These are phyloP conservation scores for Spea multiplicata DNA, from an alignment of 2,113 vertebrate genomes.

Conservation along the genomic window DNA sequence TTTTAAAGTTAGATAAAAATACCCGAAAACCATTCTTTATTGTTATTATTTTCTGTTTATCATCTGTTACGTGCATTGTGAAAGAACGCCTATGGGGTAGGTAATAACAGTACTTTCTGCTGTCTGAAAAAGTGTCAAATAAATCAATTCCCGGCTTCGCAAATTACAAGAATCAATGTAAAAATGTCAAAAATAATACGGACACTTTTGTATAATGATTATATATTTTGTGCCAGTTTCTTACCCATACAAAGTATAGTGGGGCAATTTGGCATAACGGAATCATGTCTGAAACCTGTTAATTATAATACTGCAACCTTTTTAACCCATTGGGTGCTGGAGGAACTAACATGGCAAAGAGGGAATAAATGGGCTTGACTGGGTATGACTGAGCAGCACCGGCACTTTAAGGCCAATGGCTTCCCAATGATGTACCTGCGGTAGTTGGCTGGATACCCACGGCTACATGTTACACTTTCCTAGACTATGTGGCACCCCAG, in stretches of 20 bases:
- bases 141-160: neutral
- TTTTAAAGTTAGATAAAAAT: neutral
- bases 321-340: neutral
- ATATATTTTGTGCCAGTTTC: neutral
- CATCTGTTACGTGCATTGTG: neutral
- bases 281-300: neutral
- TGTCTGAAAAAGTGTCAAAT: conserved; percentile 9
- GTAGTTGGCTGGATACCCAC: too few species aligned
- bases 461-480: too few species aligned
- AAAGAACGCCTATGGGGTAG: neutral
- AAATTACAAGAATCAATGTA: conserved; percentile 2
- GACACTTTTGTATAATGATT: conserved; percentile 5
- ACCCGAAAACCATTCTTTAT: neutral
- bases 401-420: too few species aligned
- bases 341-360: neutral
- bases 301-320: neutral
- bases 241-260: neutral
- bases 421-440: too few species aligned
- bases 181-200: neutral
- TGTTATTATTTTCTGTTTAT: neutral
- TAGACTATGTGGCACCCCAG: too few species aligned
- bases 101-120: conserved; percentile 8
- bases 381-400: too few species aligned
- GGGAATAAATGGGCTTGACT: too few species aligned
- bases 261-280: neutral